Conservation (phyloP, 1,140 invertebrate species). For the Cydia fagiglandana region DNA sequence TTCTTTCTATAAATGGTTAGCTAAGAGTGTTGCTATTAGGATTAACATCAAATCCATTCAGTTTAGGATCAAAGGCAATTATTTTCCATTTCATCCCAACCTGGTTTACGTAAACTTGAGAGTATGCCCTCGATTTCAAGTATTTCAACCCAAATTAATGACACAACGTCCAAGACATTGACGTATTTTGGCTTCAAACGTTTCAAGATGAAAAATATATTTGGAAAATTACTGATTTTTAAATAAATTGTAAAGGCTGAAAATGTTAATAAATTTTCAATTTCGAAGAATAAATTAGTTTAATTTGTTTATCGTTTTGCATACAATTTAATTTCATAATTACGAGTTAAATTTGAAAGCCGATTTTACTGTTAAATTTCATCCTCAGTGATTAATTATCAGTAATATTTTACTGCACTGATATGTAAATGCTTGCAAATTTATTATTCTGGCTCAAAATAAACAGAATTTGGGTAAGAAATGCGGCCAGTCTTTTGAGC, state of each 20-base stretch:
- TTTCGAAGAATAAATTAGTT: background rate
- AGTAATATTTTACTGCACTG: slow-evolving; percentile 2
- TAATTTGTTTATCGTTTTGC: slow-evolving; percentile 7
- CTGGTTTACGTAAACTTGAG: no score
- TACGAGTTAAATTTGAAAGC: background rate
- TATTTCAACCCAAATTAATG: no score
- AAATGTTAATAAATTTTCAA: slow-evolving; percentile 23
- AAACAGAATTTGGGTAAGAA: slow-evolving; percentile 14
- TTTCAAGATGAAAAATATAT: background rate
- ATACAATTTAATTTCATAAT: background rate
- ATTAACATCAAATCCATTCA: no score
- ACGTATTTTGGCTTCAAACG: background rate
- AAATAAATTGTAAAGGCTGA: background rate
- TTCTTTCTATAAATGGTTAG: no score
- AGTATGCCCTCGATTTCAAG: no score
- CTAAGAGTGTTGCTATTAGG: no score
- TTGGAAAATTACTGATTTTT: background rate
- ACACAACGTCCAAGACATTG: background rate
- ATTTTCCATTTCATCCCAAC: no score
- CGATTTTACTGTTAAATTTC: slow-evolving; percentile 1
- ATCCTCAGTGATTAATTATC: background rate
- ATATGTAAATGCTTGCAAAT: slow-evolving; percentile 8
- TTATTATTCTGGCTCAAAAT: background rate
- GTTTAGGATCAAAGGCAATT: no score
- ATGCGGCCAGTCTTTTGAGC: background rate